Evolutionary conservation across 2,113 vertebrate species (phyloP).

Genomic region (Leptocoma aspasia): DNA sequence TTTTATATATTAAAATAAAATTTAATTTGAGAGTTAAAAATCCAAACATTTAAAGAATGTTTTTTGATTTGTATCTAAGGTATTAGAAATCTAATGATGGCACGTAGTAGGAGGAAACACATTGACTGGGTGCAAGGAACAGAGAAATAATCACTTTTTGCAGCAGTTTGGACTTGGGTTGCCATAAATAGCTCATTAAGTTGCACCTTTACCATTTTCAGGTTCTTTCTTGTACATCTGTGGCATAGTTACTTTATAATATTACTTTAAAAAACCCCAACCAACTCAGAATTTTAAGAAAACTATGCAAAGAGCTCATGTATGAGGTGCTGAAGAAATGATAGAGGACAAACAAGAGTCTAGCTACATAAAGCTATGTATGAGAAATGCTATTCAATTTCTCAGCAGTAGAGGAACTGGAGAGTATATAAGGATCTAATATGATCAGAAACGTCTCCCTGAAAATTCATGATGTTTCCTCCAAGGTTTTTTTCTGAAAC

Average conservation of each 20-base stretch:
- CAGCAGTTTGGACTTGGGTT: not conserved
- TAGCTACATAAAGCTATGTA: not conserved
- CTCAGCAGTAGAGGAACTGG: not conserved
- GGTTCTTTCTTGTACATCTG: not conserved
- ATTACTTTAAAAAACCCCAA: rapidly evolving
- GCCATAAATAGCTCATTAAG: not conserved
- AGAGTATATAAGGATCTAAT: not conserved
- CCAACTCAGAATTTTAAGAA: not conserved
- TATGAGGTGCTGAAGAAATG: not conserved
- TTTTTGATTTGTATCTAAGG: not conserved
- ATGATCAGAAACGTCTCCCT: not conserved
- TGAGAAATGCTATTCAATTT: not conserved
- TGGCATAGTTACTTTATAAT: not conserved
- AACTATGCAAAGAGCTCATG: not conserved
- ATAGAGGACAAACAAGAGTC: not conserved
- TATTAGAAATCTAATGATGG: not conserved
- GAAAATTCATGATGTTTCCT: not conserved
- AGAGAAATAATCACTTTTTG: not conserved
- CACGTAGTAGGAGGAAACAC: not conserved
- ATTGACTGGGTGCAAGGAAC: not conserved
- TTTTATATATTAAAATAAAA: not conserved
- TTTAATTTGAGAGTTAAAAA: not conserved
- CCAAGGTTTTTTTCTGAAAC: not conserved
- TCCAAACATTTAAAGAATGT: not conserved
- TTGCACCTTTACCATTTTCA: not conserved